phyloP scores from a whole-genome alignment of 2,113 vertebrate genomes.

The Naja naja region DNA sequence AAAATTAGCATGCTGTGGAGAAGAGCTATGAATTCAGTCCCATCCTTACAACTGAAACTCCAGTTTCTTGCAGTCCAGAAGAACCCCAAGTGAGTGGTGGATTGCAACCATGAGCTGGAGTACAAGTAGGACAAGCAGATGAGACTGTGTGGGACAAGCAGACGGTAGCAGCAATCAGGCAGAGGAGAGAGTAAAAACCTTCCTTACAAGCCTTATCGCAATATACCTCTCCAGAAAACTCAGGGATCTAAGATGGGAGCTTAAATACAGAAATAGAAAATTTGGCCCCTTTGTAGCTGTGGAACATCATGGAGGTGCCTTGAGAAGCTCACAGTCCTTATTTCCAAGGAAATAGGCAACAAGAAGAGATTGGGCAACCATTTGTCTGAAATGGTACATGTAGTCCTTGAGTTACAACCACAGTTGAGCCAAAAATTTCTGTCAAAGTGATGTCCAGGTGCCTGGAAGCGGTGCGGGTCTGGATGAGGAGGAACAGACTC shows the following conservation, averaged over 20 bases:
- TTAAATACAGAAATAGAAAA: not conserved
- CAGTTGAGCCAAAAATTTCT: not conserved
- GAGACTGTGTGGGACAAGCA: not conserved
- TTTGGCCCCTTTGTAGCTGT: not conserved
- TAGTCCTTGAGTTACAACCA: not conserved
- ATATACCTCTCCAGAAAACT: not conserved
- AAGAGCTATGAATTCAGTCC: not conserved
- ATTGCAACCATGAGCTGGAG: not conserved
- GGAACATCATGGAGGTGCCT: not conserved
- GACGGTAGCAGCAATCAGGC: not conserved
- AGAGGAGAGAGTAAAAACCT: not conserved
- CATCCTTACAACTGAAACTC: not conserved
- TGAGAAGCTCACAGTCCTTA: not conserved
- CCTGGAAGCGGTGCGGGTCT: too few relatives aligned
- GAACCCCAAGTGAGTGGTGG: not conserved
- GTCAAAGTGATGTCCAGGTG: too few relatives aligned
- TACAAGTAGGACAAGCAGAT: not conserved
- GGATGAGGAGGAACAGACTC: too few relatives aligned
- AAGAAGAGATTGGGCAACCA: not conserved
- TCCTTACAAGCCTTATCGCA: not conserved
- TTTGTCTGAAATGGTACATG: not conserved
- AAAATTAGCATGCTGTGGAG: not conserved
- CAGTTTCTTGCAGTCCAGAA: not conserved
- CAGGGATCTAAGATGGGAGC: not conserved
- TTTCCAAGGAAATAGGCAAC: not conserved